Percentiles rank a stretch among this genome's conserved stretches.
phyloP scores from a whole-genome alignment of 1,140 invertebrate genomes.

The Drosophila kepulauana region DNA sequence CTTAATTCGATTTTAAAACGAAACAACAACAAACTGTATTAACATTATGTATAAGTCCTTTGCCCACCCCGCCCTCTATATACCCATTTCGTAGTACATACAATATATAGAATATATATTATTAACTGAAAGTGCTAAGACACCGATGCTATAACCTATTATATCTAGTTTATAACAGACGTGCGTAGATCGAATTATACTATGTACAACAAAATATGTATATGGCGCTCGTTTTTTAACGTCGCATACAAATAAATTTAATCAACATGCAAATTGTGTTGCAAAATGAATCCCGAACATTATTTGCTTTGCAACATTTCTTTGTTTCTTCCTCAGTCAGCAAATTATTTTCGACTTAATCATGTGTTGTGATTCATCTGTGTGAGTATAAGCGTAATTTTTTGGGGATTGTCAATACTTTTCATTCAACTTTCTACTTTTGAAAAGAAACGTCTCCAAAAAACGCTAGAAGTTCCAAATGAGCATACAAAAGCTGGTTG shows the following conservation, averaged over 20 bases:
- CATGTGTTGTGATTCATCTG: no score
- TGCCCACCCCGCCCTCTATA: not conserved
- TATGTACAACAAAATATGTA: not conserved
- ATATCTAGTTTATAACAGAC: no score
- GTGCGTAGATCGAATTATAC: not conserved
- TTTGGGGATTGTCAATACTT: no score
- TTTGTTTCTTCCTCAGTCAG: no score
- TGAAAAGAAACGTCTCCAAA: no score
- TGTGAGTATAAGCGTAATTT: no score
- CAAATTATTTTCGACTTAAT: no score
- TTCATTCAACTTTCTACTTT: no score
- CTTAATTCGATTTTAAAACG: slow-evolving; percentile 2
- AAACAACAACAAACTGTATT: slow-evolving; percentile 13
- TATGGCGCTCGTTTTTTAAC: not conserved
- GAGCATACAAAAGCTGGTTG: not conserved
- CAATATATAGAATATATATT: slow-evolving; percentile 4
- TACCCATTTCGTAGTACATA: not conserved
- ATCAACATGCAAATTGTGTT: not conserved
- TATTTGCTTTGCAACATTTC: no score
- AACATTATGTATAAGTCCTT: not conserved
- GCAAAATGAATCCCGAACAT: no score
- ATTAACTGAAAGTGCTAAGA: slow-evolving; percentile 27
- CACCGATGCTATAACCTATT: slow-evolving; percentile 27
- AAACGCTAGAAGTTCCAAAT: not conserved
- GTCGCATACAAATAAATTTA: not conserved